Evolutionary conservation across 2,888 invertebrate genomes (phyloP).

Genomic region (Encarsia formosa): DNA sequence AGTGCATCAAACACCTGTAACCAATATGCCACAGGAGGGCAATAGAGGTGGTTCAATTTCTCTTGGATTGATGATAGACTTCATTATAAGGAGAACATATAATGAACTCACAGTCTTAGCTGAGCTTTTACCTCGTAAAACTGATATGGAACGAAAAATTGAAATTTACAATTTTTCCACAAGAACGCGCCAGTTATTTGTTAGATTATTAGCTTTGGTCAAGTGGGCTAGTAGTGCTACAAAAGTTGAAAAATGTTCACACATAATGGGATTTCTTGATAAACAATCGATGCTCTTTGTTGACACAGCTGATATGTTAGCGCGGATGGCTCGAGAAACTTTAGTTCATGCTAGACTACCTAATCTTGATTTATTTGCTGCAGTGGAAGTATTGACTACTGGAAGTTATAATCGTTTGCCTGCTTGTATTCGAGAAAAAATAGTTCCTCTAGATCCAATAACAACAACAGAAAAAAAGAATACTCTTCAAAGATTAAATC

Average conservation of each 20-base stretch:
- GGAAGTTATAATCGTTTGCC: slow-evolving; percentile 94
- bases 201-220: slow-evolving; percentile 88
- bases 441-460: slow-evolving; percentile 92
- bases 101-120: slow-evolving; percentile 95
- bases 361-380: slow-evolving; percentile 96
- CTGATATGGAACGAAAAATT: slow-evolving; percentile 97
- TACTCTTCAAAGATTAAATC: slow-evolving; percentile 81
- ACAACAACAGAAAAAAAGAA: slow-evolving; percentile 78
- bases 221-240: slow-evolving; percentile 99
- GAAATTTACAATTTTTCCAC: slow-evolving; percentile 97
- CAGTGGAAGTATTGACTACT: slow-evolving; percentile 95
- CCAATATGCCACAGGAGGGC: slow-evolving; percentile 57
- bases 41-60: slow-evolving; percentile 84
- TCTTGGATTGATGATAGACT: slow-evolving; percentile 88
- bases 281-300: slow-evolving; percentile 95
- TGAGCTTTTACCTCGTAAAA: slow-evolving; percentile 95
- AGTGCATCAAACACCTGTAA: slow-evolving; percentile 64
- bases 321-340: slow-evolving; percentile 92
- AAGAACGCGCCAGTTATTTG: slow-evolving; percentile 90
- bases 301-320: slow-evolving; percentile 95
- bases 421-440: slow-evolving; percentile 86
- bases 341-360: slow-evolving; percentile 92
- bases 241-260: slow-evolving; percentile 95
- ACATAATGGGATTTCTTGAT: slow-evolving; percentile 92
- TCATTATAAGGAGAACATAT: slow-evolving; percentile 95